Conservation (phyloP, 2,113 vertebrate species). For the Clarias batrachus region DNA sequence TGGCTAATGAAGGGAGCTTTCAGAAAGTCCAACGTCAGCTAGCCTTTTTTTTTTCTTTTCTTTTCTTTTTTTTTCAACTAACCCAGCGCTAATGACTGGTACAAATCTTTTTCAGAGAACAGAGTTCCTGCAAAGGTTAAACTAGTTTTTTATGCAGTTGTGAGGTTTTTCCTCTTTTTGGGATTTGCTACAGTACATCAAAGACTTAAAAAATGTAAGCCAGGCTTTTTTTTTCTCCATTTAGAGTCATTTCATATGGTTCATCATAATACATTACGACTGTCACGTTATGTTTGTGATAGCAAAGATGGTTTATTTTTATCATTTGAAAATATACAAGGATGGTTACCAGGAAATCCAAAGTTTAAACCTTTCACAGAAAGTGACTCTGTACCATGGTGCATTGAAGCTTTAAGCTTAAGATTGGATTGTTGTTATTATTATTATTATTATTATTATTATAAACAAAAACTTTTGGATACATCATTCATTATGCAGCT, state of each 20-base stretch:
- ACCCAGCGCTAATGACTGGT: conserved; percentile 35
- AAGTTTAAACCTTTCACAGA: conserved; percentile 49
- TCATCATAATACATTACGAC: conserved; percentile 17
- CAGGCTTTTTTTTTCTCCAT: conserved; percentile 28
- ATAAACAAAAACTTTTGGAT: background rate
- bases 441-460: background rate
- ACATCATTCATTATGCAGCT: background rate
- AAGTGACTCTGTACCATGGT: background rate
- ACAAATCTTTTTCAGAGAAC: conserved; percentile 37
- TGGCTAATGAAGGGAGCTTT: conserved; percentile 36
- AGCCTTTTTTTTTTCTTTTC: conserved; percentile 33
- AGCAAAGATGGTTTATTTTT: conserved; percentile 1
- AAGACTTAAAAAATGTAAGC: conserved; percentile 40
- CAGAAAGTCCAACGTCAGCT: conserved; percentile 19
- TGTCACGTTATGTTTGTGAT: background rate
- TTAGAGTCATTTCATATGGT: background rate
- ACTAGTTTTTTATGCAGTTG: background rate
- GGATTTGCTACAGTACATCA: conserved; percentile 18
- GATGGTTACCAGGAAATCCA: background rate
- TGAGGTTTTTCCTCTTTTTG: background rate
- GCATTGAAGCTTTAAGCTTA: background rate
- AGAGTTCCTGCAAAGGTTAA: conserved; percentile 27
- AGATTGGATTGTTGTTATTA: background rate
- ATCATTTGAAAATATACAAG: background rate
- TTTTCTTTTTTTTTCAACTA: conserved; percentile 26